A percentile compares a stretch with the other conserved stretches of the same genome.
Conservation (phyloP, 92 coral and sea anemone species). For the Palythoa grandis region DNA sequence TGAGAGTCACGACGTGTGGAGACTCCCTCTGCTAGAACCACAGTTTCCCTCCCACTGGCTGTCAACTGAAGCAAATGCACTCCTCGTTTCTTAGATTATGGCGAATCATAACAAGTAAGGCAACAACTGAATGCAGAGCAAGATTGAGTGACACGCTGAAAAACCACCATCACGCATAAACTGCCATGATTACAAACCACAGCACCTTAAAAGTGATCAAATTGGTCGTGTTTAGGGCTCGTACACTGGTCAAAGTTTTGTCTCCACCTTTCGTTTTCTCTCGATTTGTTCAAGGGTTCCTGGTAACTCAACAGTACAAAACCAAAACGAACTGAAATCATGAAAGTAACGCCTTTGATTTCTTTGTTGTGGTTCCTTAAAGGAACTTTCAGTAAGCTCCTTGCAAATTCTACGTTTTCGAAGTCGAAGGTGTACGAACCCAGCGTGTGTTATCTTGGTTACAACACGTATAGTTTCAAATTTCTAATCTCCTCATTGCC, state of each 20-base stretch:
- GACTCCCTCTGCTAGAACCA: not conserved
- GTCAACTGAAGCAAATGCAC: constrained; percentile 40
- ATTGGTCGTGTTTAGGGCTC: not conserved
- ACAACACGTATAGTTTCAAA: no score
- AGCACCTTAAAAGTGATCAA: not conserved
- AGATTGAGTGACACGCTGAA: constrained; percentile 10
- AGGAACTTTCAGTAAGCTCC: no score
- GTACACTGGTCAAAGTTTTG: not conserved
- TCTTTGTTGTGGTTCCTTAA: no score
- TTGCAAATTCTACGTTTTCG: no score
- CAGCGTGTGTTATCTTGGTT: no score
- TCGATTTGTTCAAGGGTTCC: no score
- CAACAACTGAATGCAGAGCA: not conserved
- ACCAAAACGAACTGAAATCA: no score
- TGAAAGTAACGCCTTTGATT: no score
- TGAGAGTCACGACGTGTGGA: not conserved
- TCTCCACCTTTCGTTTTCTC: no score
- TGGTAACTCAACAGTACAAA: no score
- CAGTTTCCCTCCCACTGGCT: not conserved
- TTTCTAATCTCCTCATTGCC: no score
- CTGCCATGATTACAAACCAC: not conserved
- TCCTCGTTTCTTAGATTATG: constrained; percentile 45
- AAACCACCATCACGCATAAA: not conserved
- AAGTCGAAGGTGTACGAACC: no score
- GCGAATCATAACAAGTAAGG: constrained; percentile 37